Conservation (phyloP, 2,888 invertebrate genomes). For the Selenia dentaria region DNA sequence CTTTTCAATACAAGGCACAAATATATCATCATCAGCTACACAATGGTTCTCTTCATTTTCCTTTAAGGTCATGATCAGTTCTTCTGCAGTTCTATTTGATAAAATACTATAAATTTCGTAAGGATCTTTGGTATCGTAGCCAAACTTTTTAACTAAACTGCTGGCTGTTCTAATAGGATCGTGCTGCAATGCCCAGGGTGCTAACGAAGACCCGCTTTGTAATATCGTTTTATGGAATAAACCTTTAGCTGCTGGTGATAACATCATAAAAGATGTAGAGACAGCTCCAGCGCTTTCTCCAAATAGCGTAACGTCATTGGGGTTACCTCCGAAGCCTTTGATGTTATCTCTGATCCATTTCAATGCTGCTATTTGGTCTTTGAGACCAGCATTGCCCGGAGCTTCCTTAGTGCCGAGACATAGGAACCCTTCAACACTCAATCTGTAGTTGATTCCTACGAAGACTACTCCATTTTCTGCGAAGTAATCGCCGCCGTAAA, state of each 20-base stretch:
- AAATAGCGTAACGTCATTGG: conserved; percentile 69
- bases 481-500: conserved; percentile 85
- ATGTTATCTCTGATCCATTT: conserved; percentile 72
- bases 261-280: conserved; percentile 64
- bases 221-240: conserved; percentile 71
- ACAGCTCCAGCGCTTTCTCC: conserved; percentile 78
- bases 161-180: conserved; percentile 65
- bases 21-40: conserved; percentile 62
- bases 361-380: conserved; percentile 76
- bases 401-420: conserved; percentile 86
- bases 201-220: conserved; percentile 70
- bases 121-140: conserved; percentile 66
- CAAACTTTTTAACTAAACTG: conserved; percentile 61
- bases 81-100: conserved; percentile 55
- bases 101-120: conserved; percentile 60
- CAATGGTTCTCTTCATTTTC: conserved; percentile 61
- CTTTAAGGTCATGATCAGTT: conserved; percentile 59
- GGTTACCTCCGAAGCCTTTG: conserved; percentile 67
- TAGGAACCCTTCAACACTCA: conserved; percentile 85
- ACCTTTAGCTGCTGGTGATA: conserved; percentile 64
- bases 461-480: conserved; percentile 84
- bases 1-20: conserved; percentile 71
- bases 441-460: conserved; percentile 85
- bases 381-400: conserved; percentile 87
- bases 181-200: conserved; percentile 69